Evolutionary conservation across 2,113 vertebrate species (phyloP).

Genomic region (Oncorhynchus keta): DNA sequence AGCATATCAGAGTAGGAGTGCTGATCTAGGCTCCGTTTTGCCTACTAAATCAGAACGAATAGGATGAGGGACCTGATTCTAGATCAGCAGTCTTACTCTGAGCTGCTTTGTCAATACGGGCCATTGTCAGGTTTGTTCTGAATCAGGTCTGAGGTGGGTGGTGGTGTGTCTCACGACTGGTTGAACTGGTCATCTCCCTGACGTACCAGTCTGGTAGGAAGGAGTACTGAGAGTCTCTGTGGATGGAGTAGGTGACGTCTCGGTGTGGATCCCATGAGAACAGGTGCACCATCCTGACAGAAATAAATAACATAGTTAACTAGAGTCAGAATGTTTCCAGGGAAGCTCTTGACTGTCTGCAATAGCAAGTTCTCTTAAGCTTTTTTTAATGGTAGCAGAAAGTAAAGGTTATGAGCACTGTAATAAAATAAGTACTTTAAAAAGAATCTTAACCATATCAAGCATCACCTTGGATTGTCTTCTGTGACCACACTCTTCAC

Average conservation of each 20-base stretch:
- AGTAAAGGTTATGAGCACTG: not conserved
- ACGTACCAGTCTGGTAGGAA: constrained; percentile 85
- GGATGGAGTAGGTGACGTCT: constrained; percentile 80
- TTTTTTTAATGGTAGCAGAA: not conserved
- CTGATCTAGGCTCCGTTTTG: not conserved
- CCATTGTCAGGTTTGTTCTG: not conserved
- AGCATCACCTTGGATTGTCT: constrained; percentile 80
- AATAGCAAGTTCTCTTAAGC: not conserved
- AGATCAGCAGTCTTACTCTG: not conserved
- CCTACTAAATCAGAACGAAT: not conserved
- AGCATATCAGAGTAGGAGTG: not conserved
- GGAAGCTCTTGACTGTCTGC: not conserved
- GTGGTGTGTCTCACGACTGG: constrained; percentile 17
- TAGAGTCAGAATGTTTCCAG: not conserved
- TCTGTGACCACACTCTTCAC: constrained; percentile 74
- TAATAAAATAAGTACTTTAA: no score
- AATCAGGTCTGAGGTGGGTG: not conserved
- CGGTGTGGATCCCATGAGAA: constrained; percentile 81
- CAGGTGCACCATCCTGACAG: constrained; percentile 78
- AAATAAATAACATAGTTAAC: not conserved
- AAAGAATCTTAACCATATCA: no score
- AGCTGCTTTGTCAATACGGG: not conserved
- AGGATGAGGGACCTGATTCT: not conserved
- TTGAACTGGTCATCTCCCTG: constrained; percentile 60
- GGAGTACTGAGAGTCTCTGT: constrained; percentile 72